Evolutionary conservation across 2,113 vertebrate species (phyloP), one percentile per base, ranked within the genome.

Genomic region (Hippopotamus amphibius): DNA sequence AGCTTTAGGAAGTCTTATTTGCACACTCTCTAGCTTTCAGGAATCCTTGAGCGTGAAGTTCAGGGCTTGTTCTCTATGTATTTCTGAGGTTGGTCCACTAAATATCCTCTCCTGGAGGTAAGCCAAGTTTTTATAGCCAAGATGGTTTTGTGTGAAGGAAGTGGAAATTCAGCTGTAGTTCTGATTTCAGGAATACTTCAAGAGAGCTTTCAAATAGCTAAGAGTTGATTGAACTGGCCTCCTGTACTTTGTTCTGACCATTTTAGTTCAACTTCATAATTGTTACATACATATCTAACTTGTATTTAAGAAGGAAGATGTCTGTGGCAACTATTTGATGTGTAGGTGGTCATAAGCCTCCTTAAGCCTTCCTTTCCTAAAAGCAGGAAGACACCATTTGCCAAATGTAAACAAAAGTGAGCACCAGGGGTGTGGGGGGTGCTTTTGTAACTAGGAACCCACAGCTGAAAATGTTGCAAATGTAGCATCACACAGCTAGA

Each of bases 351-450:
- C 63, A 92, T 85, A 96, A 96, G 72, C 71, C 28, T 80, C n/a
- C 59, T 81, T 83, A 92, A 94, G 71, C 46, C 43, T 85, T 93
- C 33, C 66, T 92, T 88, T 93, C 72, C 79, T 92, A 69, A 96
- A 93, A 96, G 95, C 93, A 95, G 88, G 88, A 92, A 96, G 90
- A 93, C 9, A 30, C 9, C 7, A 30, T 77, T 81, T 85, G 68
- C 57, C 65, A 96, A 96, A 96, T 57, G 9, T 74, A 88, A 94
- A 94, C 41, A 95, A 24, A 74, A 93, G 43, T 74, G 26, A 96
- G 2, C n/a, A 68, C 63, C 22, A 41, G 57, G 3, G 0, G 13
- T 57, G 17, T 57, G 48, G 0, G 22, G 15, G 55, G 13, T 77
- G 46, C 57, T 68, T 80, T 79, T 80, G 43, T 26, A 85, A 86